Base-by-base conservation (phyloP, 2,113 vertebrate species). In the Eulemur macaco region DNA sequence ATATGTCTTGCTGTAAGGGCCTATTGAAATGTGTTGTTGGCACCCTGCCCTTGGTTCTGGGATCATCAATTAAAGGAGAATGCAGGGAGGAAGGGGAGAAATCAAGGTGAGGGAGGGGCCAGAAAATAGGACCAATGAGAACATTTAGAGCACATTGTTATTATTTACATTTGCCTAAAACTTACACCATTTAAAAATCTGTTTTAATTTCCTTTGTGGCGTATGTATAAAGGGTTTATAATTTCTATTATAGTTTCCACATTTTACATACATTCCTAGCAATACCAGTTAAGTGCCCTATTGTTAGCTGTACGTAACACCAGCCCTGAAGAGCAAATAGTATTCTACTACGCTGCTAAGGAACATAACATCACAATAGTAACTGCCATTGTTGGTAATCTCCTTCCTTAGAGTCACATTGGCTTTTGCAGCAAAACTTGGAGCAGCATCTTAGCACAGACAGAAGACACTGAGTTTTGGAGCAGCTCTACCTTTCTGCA, bases 11-110 rank as follows among this genome's bases (percentile, higher is more conserved):
- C 89, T 80, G 15, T 80, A 52, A 86, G 73, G 56, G 39, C 17
- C 89, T 89, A 27, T 37, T 68, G 39, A 60, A 56, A 58, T 87
- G 34, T 76, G 23, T 39, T 60, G 6, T 73, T 89, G 37, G 42
- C 71, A 2, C 64, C 54, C 63, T 84, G 50, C 29, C 83, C 86
- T 95, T 96, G 94, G n/a, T 68, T 92, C 80, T 92, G 84, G 47
- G 47, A 60, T 50, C 31, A 47, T 80, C 92, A 58, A 8, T 88
- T 89, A 94, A 78, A 97, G 74, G 45, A 91, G 34, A 68, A 45
- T 80, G 5, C n/a, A 60, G 50, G 47, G 50, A 89, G 8, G 23
- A 90, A 78, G 23, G 39, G 52, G 52, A 87, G 7, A 20, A 90
- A 78, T 25, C 8, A 82, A 80, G 34, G 50, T 88, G 88, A 86